Percentiles rank a stretch among this genome's conserved stretches.
Evolutionary conservation across 2,797 vertebrate genomes (phyloP).

Genomic region (Basileuterus tristriatus): DNA sequence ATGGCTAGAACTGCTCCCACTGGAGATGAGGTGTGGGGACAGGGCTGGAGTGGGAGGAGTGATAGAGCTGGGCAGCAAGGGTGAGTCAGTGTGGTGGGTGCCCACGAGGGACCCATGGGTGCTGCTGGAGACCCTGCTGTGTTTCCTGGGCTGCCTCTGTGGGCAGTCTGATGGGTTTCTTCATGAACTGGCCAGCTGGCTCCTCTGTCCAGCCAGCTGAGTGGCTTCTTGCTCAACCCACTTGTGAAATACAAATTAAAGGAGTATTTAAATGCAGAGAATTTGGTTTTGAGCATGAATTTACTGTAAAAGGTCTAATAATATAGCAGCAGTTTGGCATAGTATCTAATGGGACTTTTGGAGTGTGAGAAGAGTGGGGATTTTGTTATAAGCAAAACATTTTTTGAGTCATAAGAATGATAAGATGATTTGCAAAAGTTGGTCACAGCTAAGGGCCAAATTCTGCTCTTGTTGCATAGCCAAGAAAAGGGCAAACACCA

Average conservation of each 20-base stretch:
- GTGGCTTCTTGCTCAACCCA: background rate
- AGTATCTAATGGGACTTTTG: background rate
- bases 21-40: background rate
- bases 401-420: background rate
- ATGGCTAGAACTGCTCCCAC: background rate
- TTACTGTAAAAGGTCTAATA: background rate
- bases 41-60: background rate
- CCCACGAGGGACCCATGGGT: fast-evolving
- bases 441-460: background rate
- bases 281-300: background rate
- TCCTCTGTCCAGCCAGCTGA: background rate
- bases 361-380: background rate
- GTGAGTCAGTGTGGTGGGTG: background rate
- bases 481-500: background rate
- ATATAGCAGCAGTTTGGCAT: background rate
- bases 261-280: background rate
- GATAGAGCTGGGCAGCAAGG: background rate
- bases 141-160: background rate
- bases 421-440: background rate
- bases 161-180: background rate
- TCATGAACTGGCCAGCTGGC: background rate
- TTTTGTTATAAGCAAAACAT: background rate
- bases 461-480: background rate
- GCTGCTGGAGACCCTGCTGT: background rate
- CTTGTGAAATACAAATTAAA: background rate